Conservation (phyloP, 1,140 invertebrate genomes). For the Tetramorium parvispinum region DNA sequence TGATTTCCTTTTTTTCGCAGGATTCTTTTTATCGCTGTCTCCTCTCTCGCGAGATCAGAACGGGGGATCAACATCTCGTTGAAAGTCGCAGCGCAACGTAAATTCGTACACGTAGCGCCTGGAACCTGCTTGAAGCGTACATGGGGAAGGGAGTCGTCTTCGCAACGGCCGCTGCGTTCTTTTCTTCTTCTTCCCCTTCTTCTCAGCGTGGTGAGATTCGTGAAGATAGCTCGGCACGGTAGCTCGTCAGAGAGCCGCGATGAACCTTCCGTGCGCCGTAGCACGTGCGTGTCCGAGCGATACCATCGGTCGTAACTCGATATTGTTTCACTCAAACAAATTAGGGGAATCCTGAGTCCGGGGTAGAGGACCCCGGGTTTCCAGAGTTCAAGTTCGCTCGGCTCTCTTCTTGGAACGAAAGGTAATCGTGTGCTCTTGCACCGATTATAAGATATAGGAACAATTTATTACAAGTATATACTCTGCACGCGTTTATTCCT, state of each 20-base stretch:
- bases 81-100: conserved; percentile 60
- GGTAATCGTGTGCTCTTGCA: conserved; percentile 59
- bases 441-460: conserved; percentile 52
- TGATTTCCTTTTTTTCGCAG: neutral
- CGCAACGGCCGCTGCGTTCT: conserved; percentile 62
- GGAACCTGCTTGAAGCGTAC: conserved; percentile 28
- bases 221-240: conserved; percentile 82
- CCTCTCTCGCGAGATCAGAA: conserved; percentile 33
- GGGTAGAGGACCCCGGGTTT: conserved; percentile 71
- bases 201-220: conserved; percentile 76
- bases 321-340: conserved; percentile 85
- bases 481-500: conserved; percentile 27
- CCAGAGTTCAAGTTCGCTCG: conserved; percentile 79
- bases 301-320: conserved; percentile 84
- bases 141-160: conserved; percentile 63
- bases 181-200: conserved; percentile 56
- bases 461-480: conserved; percentile 56
- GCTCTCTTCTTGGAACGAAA: conserved; percentile 75
- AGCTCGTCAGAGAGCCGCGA: conserved; percentile 78
- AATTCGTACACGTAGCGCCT: conserved; percentile 49
- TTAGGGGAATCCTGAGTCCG: conserved; percentile 81
- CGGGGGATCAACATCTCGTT: conserved; percentile 51
- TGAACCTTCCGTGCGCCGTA: conserved; percentile 80
- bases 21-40: conserved; percentile 31
- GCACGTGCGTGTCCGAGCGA: conserved; percentile 82